These are phyloP conservation scores for Philereme transversata DNA, from an alignment of 2,888 invertebrate species.

Conservation along the genomic window DNA sequence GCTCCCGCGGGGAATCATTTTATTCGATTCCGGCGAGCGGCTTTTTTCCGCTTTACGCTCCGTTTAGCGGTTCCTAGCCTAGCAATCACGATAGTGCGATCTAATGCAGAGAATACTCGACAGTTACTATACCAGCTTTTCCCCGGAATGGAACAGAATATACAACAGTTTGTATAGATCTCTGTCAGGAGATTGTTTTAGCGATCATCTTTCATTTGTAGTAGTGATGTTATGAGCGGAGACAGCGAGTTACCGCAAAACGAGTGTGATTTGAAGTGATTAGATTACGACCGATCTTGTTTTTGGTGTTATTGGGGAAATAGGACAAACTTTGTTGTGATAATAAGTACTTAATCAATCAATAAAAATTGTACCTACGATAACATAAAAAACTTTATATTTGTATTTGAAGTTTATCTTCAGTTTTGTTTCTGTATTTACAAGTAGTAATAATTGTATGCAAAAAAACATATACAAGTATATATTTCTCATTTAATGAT, in stretches of 20 bases:
- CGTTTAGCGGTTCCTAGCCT: constrained; percentile 74
- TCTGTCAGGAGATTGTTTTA: constrained; percentile 32
- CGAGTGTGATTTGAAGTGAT: constrained; percentile 52
- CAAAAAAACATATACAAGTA: too few species aligned
- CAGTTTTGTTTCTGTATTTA: too few species aligned
- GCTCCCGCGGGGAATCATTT: constrained; percentile 89
- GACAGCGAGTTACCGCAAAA: constrained; percentile 61
- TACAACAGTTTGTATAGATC: constrained; percentile 16
- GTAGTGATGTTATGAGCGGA: constrained; percentile 57
- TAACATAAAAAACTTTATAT: neutral
- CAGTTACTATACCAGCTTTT: constrained; percentile 16
- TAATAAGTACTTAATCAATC: constrained; percentile 8
- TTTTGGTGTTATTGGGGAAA: constrained; percentile 53
- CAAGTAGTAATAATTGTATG: too few species aligned
- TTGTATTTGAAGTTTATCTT: too few species aligned
- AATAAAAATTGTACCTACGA: neutral
- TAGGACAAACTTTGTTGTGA: constrained; percentile 40
- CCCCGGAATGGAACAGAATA: constrained; percentile 32
- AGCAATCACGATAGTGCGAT: constrained; percentile 67
- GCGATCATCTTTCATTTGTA: constrained; percentile 63
- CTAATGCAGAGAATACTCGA: constrained; percentile 34
- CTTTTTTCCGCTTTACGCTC: constrained; percentile 82
- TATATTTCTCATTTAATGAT: neutral
- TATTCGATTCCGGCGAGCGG: constrained; percentile 87
- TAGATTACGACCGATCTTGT: constrained; percentile 42